Evolutionary conservation across 1,140 invertebrate genomes (phyloP).

Genomic region (Eumeta japonica): DNA sequence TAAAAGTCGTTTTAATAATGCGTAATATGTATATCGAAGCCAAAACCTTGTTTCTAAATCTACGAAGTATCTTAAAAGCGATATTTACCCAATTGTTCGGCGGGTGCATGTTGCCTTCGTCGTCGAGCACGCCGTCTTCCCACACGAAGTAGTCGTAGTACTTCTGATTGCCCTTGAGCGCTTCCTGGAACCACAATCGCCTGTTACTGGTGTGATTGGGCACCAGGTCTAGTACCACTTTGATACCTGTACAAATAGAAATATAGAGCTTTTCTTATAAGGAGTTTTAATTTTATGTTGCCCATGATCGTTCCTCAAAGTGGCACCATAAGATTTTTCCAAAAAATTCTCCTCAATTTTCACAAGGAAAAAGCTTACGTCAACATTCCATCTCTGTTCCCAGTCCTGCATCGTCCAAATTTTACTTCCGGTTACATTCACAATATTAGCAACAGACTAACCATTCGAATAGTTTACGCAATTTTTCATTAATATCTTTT

Average conservation of each 20-base stretch:
- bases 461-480: no score
- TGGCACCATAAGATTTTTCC: no score
- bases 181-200: slow-evolving; percentile 76
- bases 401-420: no score
- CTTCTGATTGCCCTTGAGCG: slow-evolving; percentile 56
- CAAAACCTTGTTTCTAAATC: background rate
- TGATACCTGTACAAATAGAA: slow-evolving; percentile 67
- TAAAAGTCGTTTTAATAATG: background rate
- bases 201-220: slow-evolving; percentile 82
- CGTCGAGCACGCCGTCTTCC: slow-evolving; percentile 60
- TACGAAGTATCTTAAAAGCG: background rate
- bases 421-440: no score
- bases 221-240: slow-evolving; percentile 80
- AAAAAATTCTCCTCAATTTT: no score
- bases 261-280: no score
- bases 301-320: no score
- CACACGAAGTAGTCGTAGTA: slow-evolving; percentile 80
- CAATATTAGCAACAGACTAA: no score
- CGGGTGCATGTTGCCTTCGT: slow-evolving; percentile 46
- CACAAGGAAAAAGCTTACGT: no score
- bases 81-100: slow-evolving; percentile 79
- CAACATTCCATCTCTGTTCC: no score
- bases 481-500: no score
- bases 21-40: background rate
- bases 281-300: no score